phyloP scores from a whole-genome alignment of 2,113 vertebrate genomes.

The Dicrurus megarhynchus region DNA sequence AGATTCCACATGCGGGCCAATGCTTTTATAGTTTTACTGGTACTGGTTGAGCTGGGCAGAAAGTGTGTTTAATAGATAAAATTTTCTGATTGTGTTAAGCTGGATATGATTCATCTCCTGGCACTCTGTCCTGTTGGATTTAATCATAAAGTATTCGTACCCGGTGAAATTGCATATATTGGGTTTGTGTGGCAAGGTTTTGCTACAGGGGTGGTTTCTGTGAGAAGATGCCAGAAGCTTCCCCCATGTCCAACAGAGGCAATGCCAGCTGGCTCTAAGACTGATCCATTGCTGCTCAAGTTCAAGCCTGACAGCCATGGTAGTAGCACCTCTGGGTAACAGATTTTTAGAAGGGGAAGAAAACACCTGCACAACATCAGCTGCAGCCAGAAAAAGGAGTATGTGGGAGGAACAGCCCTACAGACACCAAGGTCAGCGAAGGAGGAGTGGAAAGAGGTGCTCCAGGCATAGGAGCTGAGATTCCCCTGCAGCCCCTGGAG shows the following conservation, averaged over 20 bases:
- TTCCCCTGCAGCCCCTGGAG: background rate
- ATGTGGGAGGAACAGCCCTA: background rate
- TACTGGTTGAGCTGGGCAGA: background rate
- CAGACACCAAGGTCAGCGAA: background rate
- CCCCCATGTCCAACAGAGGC: background rate
- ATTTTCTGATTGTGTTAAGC: slow-evolving; percentile 8
- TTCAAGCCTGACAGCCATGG: fast-evolving
- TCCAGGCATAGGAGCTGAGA: background rate
- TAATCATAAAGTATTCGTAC: background rate
- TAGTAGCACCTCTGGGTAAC: fast-evolving
- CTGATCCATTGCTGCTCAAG: background rate
- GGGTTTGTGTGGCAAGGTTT: background rate
- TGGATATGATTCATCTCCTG: background rate
- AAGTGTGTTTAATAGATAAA: background rate
- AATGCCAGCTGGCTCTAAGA: background rate
- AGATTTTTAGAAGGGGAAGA: background rate
- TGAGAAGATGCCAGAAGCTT: background rate
- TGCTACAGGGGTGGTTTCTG: background rate
- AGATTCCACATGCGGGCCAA: background rate
- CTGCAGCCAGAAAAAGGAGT: background rate
- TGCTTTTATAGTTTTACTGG: background rate
- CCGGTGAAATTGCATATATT: background rate
- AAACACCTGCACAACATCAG: background rate
- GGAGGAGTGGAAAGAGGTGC: background rate
- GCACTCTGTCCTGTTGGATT: background rate